A percentile compares a stretch with the other conserved stretches of the same genome.
Evolutionary conservation across 2,888 invertebrate genomes (phyloP).

Genomic region (Idaea dimidiata): DNA sequence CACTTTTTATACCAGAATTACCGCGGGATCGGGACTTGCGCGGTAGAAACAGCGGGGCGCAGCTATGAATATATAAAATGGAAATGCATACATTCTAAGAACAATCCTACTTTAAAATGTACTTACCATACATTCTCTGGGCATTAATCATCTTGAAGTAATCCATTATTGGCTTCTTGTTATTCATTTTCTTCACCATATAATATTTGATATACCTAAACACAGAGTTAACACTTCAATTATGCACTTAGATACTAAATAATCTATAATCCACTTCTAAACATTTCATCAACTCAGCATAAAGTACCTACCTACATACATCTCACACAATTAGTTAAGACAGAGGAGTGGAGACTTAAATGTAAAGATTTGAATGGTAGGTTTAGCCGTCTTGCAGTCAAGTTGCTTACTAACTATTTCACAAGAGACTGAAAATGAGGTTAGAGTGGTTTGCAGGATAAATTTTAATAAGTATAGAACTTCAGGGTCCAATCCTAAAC

Average conservation of each 20-base stretch:
- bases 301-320: too few relatives aligned
- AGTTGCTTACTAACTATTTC: too few relatives aligned
- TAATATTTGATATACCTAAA: constrained; percentile 87
- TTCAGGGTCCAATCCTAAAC: neutral
- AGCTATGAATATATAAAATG: neutral
- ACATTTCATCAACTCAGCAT: too few relatives aligned
- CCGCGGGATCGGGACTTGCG: too few relatives aligned
- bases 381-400: too few relatives aligned
- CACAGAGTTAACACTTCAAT: constrained; percentile 24
- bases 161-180: constrained; percentile 89
- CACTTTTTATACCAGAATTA: too few relatives aligned
- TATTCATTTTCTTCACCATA: constrained; percentile 82
- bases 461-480: neutral
- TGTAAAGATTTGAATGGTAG: too few relatives aligned
- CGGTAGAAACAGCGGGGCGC: neutral
- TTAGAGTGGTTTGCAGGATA: too few relatives aligned
- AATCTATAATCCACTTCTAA: too few relatives aligned
- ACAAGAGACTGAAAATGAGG: too few relatives aligned
- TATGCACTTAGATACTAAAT: neutral
- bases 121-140: constrained; percentile 91
- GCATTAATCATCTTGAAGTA: constrained; percentile 85
- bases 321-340: too few relatives aligned
- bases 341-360: too few relatives aligned
- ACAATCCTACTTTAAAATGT: constrained; percentile 9
- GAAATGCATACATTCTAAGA: constrained; percentile 16